phyloP scores from a whole-genome alignment of 2,888 invertebrate genomes.

The Formica aserva region DNA sequence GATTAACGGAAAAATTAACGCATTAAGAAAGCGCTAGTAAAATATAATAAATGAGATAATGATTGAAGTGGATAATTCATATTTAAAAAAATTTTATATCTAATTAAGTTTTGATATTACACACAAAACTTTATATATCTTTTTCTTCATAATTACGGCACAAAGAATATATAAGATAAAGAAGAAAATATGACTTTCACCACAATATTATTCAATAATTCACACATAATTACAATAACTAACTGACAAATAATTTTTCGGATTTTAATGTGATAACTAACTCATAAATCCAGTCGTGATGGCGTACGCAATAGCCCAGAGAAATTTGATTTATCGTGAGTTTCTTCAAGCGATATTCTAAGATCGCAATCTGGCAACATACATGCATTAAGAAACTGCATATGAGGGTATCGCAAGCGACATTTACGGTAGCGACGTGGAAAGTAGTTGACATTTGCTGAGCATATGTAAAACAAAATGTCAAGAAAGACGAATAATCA shows the following conservation, averaged over 20 bases:
- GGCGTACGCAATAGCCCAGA: slow-evolving; percentile 38
- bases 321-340: neutral
- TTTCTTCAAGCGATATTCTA: slow-evolving; percentile 45
- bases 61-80: neutral
- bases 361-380: slow-evolving; percentile 47
- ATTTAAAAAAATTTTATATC: neutral
- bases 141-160: neutral
- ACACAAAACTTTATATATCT: neutral
- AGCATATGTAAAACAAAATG: slow-evolving; percentile 48
- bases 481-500: slow-evolving; percentile 1
- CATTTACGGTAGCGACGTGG: slow-evolving; percentile 14
- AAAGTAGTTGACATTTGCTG: slow-evolving; percentile 43
- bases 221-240: neutral
- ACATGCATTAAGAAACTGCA: slow-evolving; percentile 44
- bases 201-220: neutral
- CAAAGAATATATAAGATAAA: neutral
- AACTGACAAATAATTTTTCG: neutral
- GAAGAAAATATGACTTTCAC: neutral
- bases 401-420: slow-evolving; percentile 47
- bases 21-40: neutral
- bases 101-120: neutral
- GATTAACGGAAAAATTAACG: neutral
- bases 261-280: slow-evolving; percentile 29
- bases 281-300: slow-evolving; percentile 53
- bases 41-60: neutral